Percentiles rank a stretch among this genome's conserved stretches.
Evolutionary conservation across 2,113 vertebrate species (phyloP).

Genomic region (Monopterus albus): DNA sequence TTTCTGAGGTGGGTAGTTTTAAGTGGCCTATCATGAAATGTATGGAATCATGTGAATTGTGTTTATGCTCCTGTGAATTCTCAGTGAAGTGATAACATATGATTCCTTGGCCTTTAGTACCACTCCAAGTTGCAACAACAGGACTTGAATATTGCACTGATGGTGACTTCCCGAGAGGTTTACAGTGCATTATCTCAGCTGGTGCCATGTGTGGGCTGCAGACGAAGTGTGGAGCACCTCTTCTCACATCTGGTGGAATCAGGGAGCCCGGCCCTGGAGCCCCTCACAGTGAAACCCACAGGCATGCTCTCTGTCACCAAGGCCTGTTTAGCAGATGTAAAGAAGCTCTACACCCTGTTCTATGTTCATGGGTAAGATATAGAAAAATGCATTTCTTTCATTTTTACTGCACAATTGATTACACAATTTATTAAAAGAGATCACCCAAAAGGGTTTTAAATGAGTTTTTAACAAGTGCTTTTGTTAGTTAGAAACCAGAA

Average conservation of each 20-base stretch:
- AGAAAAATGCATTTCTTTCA: neutral
- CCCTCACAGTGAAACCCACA: constrained; percentile 91
- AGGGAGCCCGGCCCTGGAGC: constrained; percentile 93
- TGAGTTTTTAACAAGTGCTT: too few species aligned
- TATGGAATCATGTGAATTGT: too few species aligned
- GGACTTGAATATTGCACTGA: constrained; percentile 91
- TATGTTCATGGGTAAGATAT: constrained; percentile 92
- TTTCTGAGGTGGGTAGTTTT: constrained; percentile 88
- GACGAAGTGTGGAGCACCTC: constrained; percentile 94
- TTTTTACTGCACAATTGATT: neutral
- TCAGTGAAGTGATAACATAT: constrained; percentile 14
- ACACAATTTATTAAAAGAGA: too few species aligned
- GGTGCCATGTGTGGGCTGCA: constrained; percentile 95
- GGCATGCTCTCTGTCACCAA: constrained; percentile 92
- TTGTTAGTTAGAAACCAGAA: too few species aligned
- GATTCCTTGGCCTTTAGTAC: constrained; percentile 76
- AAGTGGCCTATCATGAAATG: neutral
- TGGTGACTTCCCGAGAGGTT: constrained; percentile 94
- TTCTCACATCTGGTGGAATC: constrained; percentile 96
- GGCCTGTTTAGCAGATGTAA: constrained; percentile 91
- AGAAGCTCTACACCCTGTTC: constrained; percentile 94
- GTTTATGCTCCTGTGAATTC: neutral
- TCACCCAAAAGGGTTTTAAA: too few species aligned
- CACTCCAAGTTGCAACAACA: constrained; percentile 93
- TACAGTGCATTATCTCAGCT: constrained; percentile 91